These are phyloP conservation scores for Antennarius maculatus DNA, from an alignment of 2,797 vertebrate genomes.

Conservation along the genomic window DNA sequence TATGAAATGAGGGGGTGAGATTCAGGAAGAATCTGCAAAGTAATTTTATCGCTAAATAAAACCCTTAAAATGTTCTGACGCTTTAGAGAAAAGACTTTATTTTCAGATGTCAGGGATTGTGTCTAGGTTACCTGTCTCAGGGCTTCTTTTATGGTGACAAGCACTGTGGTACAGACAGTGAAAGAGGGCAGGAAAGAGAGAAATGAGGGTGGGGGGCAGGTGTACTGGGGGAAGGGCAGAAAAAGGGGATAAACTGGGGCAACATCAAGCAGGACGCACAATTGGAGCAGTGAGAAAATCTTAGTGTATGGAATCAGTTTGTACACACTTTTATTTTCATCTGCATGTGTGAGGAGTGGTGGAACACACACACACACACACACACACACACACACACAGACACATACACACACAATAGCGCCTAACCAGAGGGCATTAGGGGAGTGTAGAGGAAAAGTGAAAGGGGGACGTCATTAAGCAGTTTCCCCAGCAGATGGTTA, in stretches of 20 bases:
- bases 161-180: not conserved
- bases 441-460: slow-evolving; percentile 40
- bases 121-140: not conserved
- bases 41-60: not conserved
- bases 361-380: slow-evolving; percentile 19
- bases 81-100: too few relatives aligned
- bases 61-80: not conserved
- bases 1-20: not conserved
- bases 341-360: not conserved
- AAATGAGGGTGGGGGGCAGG: slow-evolving; percentile 50
- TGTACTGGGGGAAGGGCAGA: slow-evolving; percentile 54
- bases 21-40: too few relatives aligned
- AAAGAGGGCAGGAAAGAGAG: slow-evolving; percentile 1
- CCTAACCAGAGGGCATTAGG: slow-evolving; percentile 36
- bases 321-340: not conserved
- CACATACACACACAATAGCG: slow-evolving; percentile 33
- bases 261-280: slow-evolving; percentile 33
- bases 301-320: slow-evolving; percentile 36
- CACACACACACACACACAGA: slow-evolving; percentile 41
- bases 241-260: slow-evolving; percentile 46
- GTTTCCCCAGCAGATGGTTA: slow-evolving; percentile 81
- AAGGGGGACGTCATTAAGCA: slow-evolving; percentile 72
- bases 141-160: not conserved
- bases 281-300: slow-evolving; percentile 46
- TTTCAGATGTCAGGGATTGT: not conserved